phyloP scores from a whole-genome alignment of 2,888 invertebrate genomes.

The Cremastinae sp. region DNA sequence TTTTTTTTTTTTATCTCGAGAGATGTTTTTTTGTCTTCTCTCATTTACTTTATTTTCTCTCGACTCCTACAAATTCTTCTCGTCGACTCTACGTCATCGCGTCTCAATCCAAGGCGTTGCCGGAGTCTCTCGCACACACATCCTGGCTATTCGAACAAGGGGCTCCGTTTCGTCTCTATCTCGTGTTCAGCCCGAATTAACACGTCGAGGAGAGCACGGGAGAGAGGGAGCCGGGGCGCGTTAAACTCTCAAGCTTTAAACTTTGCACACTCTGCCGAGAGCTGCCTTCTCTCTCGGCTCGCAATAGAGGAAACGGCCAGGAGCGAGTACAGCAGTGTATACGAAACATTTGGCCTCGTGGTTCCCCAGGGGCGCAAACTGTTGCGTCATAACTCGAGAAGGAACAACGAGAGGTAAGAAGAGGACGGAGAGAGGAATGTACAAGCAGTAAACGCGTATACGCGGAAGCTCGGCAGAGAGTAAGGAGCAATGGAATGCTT shows the following conservation, averaged over 20 bases:
- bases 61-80: background rate
- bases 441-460: slow-evolving; percentile 8
- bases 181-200: slow-evolving; percentile 57
- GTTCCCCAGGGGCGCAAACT: slow-evolving; percentile 72
- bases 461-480: slow-evolving; percentile 42
- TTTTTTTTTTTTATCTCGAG: no score
- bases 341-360: slow-evolving; percentile 55
- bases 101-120: slow-evolving; percentile 2
- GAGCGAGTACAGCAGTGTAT: slow-evolving; percentile 9
- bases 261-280: slow-evolving; percentile 33
- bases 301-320: slow-evolving; percentile 27
- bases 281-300: slow-evolving; percentile 32
- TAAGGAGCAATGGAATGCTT: slow-evolving; percentile 53
- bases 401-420: slow-evolving; percentile 54
- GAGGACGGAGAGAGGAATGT: slow-evolving; percentile 60
- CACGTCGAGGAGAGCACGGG: slow-evolving; percentile 38
- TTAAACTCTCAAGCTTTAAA: slow-evolving; percentile 57
- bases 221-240: slow-evolving; percentile 9
- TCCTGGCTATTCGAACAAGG: slow-evolving; percentile 53
- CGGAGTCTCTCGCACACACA: slow-evolving; percentile 22
- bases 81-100: background rate
- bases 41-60: background rate
- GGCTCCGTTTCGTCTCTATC: slow-evolving; percentile 39
- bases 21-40: slow-evolving; percentile 20
- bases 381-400: slow-evolving; percentile 75